These are phyloP conservation scores for Chironomus striatipennis DNA, from an alignment of 1,140 invertebrate species.

Conservation along the genomic window DNA sequence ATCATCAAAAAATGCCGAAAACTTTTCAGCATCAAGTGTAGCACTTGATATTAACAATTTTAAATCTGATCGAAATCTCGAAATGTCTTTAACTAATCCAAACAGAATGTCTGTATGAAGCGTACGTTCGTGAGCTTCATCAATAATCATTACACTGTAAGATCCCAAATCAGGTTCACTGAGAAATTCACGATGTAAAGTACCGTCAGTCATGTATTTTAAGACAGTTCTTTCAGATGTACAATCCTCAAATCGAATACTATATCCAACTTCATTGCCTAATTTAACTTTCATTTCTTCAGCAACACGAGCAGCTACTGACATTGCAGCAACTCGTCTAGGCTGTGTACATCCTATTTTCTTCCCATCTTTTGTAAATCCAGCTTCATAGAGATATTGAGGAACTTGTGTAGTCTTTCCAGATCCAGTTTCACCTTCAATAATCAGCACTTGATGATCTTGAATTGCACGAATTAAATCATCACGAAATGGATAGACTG, in stretches of 20 bases:
- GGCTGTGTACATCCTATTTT: slow-evolving; percentile 93
- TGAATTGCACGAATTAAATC: slow-evolving; percentile 80
- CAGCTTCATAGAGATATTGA: slow-evolving; percentile 91
- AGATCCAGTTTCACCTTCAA: slow-evolving; percentile 96
- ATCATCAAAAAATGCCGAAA: slow-evolving; percentile 97
- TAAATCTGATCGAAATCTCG: slow-evolving; percentile 86
- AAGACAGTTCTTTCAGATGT: slow-evolving; percentile 91
- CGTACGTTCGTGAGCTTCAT: slow-evolving; percentile 98
- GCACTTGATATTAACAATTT: slow-evolving; percentile 97
- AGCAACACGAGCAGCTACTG: slow-evolving; percentile 96
- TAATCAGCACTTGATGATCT: slow-evolving; percentile 88
- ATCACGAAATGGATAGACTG: slow-evolving; percentile 88
- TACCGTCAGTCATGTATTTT: slow-evolving; percentile 99
- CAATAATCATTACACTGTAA: slow-evolving; percentile 98
- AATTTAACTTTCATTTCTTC: slow-evolving; percentile 98
- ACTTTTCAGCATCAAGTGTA: slow-evolving; percentile 96
- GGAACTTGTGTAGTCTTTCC: slow-evolving; percentile 99
- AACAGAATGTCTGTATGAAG: slow-evolving; percentile 98
- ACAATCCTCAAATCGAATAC: slow-evolving; percentile 98
- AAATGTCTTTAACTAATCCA: slow-evolving; percentile 96
- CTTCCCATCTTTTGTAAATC: slow-evolving; percentile 75
- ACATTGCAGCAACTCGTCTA: slow-evolving; percentile 96
- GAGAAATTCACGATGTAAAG: slow-evolving; percentile 92
- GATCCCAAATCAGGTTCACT: slow-evolving; percentile 90
- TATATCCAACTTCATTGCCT: slow-evolving; percentile 99